phyloP scores from a whole-genome alignment of 1,140 invertebrate genomes.

The Archivesica marissinica region DNA sequence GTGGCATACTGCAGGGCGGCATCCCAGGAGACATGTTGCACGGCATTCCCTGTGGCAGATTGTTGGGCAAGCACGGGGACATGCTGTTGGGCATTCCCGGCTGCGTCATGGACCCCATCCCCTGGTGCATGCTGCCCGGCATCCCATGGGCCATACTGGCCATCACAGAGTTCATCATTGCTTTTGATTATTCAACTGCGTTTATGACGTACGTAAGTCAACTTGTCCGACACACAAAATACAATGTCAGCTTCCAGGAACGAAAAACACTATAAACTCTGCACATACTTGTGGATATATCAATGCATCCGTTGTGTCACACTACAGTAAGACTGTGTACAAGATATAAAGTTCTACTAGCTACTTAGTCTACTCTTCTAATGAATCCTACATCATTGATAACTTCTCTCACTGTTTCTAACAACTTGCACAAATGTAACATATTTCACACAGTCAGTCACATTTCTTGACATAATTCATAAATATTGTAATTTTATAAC shows the following conservation, averaged over 20 bases:
- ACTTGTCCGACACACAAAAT: not conserved
- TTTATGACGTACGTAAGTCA: not conserved
- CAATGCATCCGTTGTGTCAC: too few relatives aligned
- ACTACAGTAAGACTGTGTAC: not conserved
- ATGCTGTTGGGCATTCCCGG: slow-evolving; percentile 47
- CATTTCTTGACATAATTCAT: too few relatives aligned
- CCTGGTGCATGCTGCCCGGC: slow-evolving; percentile 34
- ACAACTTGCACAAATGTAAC: too few relatives aligned
- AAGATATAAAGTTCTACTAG: slow-evolving; percentile 18
- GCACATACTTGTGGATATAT: too few relatives aligned
- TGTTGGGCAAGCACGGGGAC: slow-evolving; percentile 52
- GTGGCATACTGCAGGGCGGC: slow-evolving; percentile 31
- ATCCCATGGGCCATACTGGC: slow-evolving; percentile 45
- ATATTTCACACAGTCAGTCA: too few relatives aligned
- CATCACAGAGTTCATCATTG: slow-evolving; percentile 51
- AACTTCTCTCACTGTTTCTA: not conserved
- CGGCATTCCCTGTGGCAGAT: slow-evolving; percentile 41
- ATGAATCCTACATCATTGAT: slow-evolving; percentile 10
- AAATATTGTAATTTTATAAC: too few relatives aligned
- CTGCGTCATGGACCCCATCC: slow-evolving; percentile 7
- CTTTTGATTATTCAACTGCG: not conserved
- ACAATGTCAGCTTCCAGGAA: not conserved
- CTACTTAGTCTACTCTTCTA: not conserved
- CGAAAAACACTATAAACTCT: too few relatives aligned
- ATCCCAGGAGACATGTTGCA: slow-evolving; percentile 38